phyloP scores from a whole-genome alignment of 2,113 vertebrate species.

The Leptodactylus fuscus region DNA sequence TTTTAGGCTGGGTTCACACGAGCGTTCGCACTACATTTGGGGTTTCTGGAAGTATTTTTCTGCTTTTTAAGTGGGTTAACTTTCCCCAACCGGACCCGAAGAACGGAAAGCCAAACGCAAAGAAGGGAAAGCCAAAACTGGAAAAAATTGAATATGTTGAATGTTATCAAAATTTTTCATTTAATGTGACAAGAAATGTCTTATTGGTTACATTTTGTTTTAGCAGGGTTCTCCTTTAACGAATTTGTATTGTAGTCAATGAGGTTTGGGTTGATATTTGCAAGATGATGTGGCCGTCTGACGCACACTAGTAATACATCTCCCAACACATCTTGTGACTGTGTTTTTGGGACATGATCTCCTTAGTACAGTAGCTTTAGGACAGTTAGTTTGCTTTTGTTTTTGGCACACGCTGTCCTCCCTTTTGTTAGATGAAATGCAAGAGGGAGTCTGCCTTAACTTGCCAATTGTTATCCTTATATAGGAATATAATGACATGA shows the following conservation, averaged over 20 bases:
- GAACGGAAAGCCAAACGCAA: no score
- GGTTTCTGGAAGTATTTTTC: no score
- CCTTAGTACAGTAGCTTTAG: background rate
- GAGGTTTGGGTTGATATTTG: background rate
- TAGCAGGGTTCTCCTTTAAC: background rate
- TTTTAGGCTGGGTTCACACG: no score
- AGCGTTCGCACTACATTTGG: no score
- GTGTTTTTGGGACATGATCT: background rate
- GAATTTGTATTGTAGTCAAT: background rate
- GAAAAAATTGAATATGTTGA: no score
- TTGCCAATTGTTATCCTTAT: conserved; percentile 3
- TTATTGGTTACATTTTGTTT: no score
- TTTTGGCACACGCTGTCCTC: background rate
- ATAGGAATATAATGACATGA: conserved; percentile 3
- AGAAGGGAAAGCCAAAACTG: no score
- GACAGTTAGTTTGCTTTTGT: background rate
- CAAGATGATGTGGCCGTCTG: background rate
- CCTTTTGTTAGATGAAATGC: background rate
- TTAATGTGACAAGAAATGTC: no score
- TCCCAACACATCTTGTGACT: background rate
- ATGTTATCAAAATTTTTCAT: no score
- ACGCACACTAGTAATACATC: background rate
- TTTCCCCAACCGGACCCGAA: no score
- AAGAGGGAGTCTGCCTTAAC: background rate
- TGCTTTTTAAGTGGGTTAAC: no score